These are phyloP conservation scores for Cyclina sinensis DNA, from an alignment of 1,140 invertebrate genomes.

Conservation along the genomic window DNA sequence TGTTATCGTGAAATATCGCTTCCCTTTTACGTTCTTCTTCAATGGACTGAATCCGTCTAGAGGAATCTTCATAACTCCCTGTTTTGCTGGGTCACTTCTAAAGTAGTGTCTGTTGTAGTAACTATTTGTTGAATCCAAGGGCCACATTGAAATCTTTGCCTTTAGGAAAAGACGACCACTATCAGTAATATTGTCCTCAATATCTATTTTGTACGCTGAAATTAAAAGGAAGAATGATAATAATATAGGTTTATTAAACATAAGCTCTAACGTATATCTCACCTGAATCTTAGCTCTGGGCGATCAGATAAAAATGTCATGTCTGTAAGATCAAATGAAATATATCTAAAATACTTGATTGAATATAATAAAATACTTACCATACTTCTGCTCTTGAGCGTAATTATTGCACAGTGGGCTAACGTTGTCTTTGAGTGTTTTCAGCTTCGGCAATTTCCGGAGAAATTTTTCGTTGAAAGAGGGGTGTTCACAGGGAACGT, in stretches of 20 bases:
- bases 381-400: background rate
- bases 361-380: background rate
- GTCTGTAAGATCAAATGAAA: no score
- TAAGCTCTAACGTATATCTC: no score
- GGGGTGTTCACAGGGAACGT: no score
- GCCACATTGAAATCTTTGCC: background rate
- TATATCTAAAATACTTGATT: no score
- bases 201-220: conserved; percentile 1
- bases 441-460: background rate
- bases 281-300: no score
- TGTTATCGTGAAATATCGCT: background rate
- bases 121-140: background rate
- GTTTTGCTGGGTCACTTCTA: background rate
- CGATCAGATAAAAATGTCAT: no score
- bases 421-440: background rate
- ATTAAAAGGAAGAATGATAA: background rate
- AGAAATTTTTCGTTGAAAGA: no score
- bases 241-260: background rate
- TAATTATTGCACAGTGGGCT: background rate
- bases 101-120: background rate
- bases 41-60: background rate
- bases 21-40: background rate
- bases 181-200: background rate
- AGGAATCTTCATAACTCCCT: background rate
- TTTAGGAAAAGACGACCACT: background rate